phyloP scores from a whole-genome alignment of 2,888 invertebrate genomes.

The Sympetrum striolatum region DNA sequence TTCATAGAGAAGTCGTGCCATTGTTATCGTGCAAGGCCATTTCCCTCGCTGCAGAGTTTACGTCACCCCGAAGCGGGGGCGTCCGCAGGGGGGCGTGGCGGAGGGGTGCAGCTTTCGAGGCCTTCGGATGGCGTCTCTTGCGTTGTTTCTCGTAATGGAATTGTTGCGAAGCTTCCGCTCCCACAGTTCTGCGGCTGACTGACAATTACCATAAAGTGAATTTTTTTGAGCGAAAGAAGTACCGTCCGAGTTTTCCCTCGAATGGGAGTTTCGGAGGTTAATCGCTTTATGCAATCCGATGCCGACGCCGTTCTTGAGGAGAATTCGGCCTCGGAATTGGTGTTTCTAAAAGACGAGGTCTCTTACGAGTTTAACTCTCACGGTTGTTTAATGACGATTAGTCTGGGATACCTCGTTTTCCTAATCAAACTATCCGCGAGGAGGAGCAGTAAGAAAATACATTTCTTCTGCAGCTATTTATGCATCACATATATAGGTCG shows the following conservation, averaged over 20 bases:
- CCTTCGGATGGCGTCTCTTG: background rate
- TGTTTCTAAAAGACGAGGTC: too few species aligned
- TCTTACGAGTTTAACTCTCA: too few species aligned
- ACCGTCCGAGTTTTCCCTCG: background rate
- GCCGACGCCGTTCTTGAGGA: too few species aligned
- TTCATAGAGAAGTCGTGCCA: conserved; percentile 20
- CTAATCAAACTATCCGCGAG: too few species aligned
- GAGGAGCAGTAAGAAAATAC: too few species aligned
- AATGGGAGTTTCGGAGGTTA: background rate
- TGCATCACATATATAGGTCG: too few species aligned
- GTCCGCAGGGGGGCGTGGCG: background rate
- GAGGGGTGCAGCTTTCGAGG: background rate
- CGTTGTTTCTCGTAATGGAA: conserved; percentile 5
- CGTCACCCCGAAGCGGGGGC: background rate
- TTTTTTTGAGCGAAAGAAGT: background rate
- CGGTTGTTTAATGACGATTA: too few species aligned
- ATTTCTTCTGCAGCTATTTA: too few species aligned
- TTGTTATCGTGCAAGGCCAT: conserved; percentile 31
- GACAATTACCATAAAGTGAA: conserved; percentile 15
- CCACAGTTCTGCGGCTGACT: background rate
- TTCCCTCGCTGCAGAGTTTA: conserved; percentile 6
- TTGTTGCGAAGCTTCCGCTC: background rate
- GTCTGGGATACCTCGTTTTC: too few species aligned
- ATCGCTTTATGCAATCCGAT: background rate
- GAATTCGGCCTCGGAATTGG: too few species aligned